Conservation (phyloP, 2,797 vertebrate genomes). For the Pygocentrus nattereri region DNA sequence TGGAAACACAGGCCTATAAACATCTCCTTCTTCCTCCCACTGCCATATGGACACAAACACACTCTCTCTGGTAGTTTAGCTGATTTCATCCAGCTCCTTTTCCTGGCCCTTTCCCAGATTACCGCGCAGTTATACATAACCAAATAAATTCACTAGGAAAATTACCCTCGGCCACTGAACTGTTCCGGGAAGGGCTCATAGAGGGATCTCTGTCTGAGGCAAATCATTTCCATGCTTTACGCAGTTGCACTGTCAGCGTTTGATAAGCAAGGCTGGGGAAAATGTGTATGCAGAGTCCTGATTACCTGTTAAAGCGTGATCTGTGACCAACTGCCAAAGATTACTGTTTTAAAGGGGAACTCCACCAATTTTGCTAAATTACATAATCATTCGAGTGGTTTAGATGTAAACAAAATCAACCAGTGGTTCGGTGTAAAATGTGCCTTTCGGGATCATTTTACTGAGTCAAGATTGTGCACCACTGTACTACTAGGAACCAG, state of each 20-base stretch:
- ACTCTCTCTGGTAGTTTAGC: constrained; percentile 34
- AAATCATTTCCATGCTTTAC: constrained; percentile 1
- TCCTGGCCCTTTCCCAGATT: constrained; percentile 14
- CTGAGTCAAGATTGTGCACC: too few species aligned
- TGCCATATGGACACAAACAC: constrained; percentile 22
- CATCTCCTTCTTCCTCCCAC: constrained; percentile 64
- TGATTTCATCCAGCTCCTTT: constrained; percentile 47
- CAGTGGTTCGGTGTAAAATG: too few species aligned
- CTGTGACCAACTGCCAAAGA: too few species aligned
- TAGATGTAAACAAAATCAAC: too few species aligned
- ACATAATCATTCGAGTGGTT: too few species aligned
- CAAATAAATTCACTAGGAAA: constrained; percentile 36
- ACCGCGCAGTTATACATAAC: constrained; percentile 35
- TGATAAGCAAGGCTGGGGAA: background rate
- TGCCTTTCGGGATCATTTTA: too few species aligned
- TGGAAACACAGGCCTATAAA: constrained; percentile 68
- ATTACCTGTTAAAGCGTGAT: too few species aligned
- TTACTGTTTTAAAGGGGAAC: too few species aligned
- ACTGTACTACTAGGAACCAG: too few species aligned
- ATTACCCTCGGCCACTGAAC: constrained; percentile 19
- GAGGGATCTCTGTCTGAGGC: constrained; percentile 13
- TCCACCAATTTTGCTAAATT: too few species aligned
- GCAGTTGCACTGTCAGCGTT: background rate
- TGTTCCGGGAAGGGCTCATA: constrained; percentile 39
- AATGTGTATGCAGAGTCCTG: too few species aligned